Evolutionary conservation across 2,888 invertebrate species (phyloP).

Genomic region (Aspidiotus destructor): DNA sequence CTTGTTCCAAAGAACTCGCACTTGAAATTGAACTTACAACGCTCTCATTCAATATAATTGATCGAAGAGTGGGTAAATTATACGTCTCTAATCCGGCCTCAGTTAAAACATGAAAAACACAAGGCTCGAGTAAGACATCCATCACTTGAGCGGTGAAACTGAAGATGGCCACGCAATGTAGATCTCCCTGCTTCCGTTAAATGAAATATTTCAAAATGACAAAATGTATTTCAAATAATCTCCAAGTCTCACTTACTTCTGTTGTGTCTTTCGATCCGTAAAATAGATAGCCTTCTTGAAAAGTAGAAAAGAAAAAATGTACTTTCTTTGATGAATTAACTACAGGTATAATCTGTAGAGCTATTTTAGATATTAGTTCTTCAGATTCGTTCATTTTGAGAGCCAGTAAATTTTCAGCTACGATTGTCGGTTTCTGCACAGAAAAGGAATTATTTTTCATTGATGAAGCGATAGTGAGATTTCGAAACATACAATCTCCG

Average conservation of each 20-base stretch:
- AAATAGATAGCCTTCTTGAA: slow-evolving; percentile 26
- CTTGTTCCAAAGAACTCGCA: background rate
- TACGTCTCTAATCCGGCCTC: slow-evolving; percentile 68
- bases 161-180: slow-evolving; percentile 52
- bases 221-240: background rate
- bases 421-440: slow-evolving; percentile 9
- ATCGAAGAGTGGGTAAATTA: slow-evolving; percentile 43
- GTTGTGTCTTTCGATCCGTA: background rate
- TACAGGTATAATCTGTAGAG: slow-evolving; percentile 19
- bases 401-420: slow-evolving; percentile 25
- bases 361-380: slow-evolving; percentile 21
- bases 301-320: slow-evolving; percentile 10
- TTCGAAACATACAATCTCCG: background rate
- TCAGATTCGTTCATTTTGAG: slow-evolving; percentile 13
- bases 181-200: slow-evolving; percentile 5
- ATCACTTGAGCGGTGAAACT: slow-evolving; percentile 62
- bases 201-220: background rate
- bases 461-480: background rate
- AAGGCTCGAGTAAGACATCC: slow-evolving; percentile 56
- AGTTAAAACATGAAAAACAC: slow-evolving; percentile 62
- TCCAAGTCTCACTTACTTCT: slow-evolving; percentile 4
- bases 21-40: background rate
- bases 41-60: slow-evolving; percentile 14
- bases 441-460: background rate
- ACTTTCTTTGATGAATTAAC: background rate